Conservation (phyloP, 2,797 vertebrate species). For the Momotus momota region DNA sequence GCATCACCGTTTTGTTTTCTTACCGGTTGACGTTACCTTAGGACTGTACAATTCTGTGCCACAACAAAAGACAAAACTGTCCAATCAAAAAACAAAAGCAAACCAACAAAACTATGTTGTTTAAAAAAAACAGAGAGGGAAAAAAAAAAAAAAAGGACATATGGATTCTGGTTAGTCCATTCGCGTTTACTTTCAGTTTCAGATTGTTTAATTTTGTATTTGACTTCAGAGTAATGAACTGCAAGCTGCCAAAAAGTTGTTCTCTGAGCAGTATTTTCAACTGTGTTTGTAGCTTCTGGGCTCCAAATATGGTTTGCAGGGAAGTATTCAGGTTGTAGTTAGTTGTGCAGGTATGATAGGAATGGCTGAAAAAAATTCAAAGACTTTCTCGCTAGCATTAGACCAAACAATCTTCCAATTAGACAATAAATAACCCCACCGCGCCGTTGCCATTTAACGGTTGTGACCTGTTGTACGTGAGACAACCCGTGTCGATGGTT, state of each 20-base stretch:
- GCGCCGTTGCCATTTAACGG: background rate
- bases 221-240: slow-evolving; percentile 56
- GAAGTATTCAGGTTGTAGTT: slow-evolving; percentile 66
- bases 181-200: slow-evolving; percentile 27
- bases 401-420: slow-evolving; percentile 40
- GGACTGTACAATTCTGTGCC: slow-evolving; percentile 61
- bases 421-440: background rate
- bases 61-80: background rate
- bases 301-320: slow-evolving; percentile 55
- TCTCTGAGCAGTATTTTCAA: slow-evolving; percentile 73
- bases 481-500: background rate
- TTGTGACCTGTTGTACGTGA: slow-evolving; percentile 23
- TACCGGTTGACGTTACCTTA: slow-evolving; percentile 55
- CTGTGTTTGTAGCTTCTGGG: slow-evolving; percentile 38
- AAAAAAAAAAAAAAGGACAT: background rate
- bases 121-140: background rate
- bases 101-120: background rate
- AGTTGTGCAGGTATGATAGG: slow-evolving; percentile 56
- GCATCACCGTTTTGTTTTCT: slow-evolving; percentile 37
- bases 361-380: slow-evolving; percentile 49
- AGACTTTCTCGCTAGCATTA: slow-evolving; percentile 29
- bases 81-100: background rate
- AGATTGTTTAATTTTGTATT: slow-evolving; percentile 58
- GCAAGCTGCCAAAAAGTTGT: slow-evolving; percentile 69
- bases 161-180: slow-evolving; percentile 70